Conservation (phyloP, 2,113 vertebrate species). For the Serinus canaria region DNA sequence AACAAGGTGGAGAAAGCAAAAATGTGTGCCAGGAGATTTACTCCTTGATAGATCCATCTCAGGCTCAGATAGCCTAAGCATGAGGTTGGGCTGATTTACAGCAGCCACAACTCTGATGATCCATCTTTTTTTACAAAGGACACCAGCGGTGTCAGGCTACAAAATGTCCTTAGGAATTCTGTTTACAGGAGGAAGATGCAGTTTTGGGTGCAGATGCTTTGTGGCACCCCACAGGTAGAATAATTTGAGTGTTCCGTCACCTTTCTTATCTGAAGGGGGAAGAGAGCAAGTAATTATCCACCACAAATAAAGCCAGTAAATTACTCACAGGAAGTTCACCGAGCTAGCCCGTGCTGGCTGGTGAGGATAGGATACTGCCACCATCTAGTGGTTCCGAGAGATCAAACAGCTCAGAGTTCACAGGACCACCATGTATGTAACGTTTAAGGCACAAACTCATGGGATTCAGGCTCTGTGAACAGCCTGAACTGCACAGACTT, state of each 20-base stretch:
- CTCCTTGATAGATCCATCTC: background rate
- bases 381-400: conserved; percentile 24
- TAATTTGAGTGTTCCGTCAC: background rate
- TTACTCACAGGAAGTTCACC: background rate
- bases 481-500: background rate
- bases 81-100: background rate
- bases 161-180: background rate
- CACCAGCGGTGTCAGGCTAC: background rate
- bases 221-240: background rate
- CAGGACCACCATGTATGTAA: rapidly evolving
- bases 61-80: background rate
- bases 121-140: background rate
- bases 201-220: background rate
- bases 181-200: background rate
- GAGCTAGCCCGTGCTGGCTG: background rate
- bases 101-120: background rate
- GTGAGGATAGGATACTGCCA: background rate
- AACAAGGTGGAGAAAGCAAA: background rate
- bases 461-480: background rate
- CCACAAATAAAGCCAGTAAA: background rate
- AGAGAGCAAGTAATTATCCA: background rate
- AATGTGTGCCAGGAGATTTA: background rate
- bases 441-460: background rate
- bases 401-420: background rate
- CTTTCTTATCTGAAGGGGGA: background rate